Base-by-base conservation (phyloP, 2,113 vertebrate species). In the Heterotis niloticus region DNA sequence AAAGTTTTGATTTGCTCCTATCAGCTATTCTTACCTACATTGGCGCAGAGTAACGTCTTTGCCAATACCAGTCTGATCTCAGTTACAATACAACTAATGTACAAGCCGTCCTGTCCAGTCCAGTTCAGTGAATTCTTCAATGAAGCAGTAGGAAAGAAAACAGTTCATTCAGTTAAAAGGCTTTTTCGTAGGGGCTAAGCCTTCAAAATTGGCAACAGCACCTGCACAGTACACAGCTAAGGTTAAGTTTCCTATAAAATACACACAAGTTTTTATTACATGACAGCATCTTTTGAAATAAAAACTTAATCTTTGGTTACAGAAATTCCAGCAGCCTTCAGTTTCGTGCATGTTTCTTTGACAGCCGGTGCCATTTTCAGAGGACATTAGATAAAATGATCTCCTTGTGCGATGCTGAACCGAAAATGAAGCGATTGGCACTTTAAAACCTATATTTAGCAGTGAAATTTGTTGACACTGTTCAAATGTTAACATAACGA, bases 111-210 rank as follows among this genome's bases (percentile, higher is more conserved):
- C 67, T 60, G 77, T 78, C 77, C 77, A 69, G 77, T 78, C 77
- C 77, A 78, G 77, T 87, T 90, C 89, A 87, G 85, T 89, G 86
- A 83, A 72, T 79, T 88, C 89, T 89, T 87, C 81, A 85, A 86
- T 29, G 85, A 74, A 83, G 87, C 87, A 88, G 85, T 85, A 86
- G 82, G 83, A 84, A 82, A 86, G 86, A 87, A 86, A 88, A 88
- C 85, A 89, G 81, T 89, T 88, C 29, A 89, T 87, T 84, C 74
- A 78, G 84, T 75, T 80, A 28, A 75, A 84, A 60, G 64, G 5
- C 17, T 57, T n/a, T 56, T 51, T 71, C 72, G 79, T 76, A 29
- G 13, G 78, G 24, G 82, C 68, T 82, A 77, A 70, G 65, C 72
- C 78, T 71, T 64, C 28, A 78, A 80, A 69, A 75, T 78, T 62